These are phyloP conservation scores for Oreochromis mossambicus DNA, from an alignment of 2,797 vertebrate species.

Conservation along the genomic window DNA sequence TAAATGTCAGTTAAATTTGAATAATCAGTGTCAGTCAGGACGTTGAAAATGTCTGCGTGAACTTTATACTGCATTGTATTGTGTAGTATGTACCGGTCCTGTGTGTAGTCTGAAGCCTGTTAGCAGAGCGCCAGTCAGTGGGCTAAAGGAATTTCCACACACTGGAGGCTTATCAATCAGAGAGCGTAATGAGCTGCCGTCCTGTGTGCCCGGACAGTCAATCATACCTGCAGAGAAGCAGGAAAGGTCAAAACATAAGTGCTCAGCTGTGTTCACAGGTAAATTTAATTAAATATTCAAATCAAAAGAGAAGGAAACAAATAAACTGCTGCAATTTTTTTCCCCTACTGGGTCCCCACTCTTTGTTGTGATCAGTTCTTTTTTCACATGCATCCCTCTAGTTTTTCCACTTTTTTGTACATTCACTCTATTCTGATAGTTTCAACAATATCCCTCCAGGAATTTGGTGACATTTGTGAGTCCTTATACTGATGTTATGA, in stretches of 20 bases:
- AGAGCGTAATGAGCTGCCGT: slow-evolving; percentile 93
- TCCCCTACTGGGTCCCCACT: accelerated
- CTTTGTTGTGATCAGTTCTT: not conserved
- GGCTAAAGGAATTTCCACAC: slow-evolving; percentile 93
- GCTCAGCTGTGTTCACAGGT: not conserved
- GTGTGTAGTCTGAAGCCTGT: slow-evolving; percentile 95
- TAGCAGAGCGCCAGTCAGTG: slow-evolving; percentile 90
- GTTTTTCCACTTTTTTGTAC: not conserved
- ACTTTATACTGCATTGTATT: not conserved
- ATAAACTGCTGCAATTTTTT: not conserved
- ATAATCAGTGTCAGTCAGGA: not conserved
- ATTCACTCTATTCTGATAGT: not conserved
- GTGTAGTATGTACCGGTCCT: slow-evolving; percentile 82
- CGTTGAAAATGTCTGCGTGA: not conserved
- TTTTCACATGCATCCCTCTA: not conserved
- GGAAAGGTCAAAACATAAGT: not conserved
- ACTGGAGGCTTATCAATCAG: slow-evolving; percentile 96
- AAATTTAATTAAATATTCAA: not conserved
- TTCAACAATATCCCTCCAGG: not conserved
- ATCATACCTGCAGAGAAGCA: slow-evolving; percentile 85
- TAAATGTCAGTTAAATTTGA: not conserved
- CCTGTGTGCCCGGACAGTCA: slow-evolving; percentile 91
- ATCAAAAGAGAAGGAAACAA: not conserved
- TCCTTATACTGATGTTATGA: not conserved
- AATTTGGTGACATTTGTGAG: not conserved